Percentiles rank a stretch among this genome's conserved stretches.
Evolutionary conservation across 2,113 vertebrate species (phyloP).

Genomic region (Sinocyclocheilus anophthalmus): DNA sequence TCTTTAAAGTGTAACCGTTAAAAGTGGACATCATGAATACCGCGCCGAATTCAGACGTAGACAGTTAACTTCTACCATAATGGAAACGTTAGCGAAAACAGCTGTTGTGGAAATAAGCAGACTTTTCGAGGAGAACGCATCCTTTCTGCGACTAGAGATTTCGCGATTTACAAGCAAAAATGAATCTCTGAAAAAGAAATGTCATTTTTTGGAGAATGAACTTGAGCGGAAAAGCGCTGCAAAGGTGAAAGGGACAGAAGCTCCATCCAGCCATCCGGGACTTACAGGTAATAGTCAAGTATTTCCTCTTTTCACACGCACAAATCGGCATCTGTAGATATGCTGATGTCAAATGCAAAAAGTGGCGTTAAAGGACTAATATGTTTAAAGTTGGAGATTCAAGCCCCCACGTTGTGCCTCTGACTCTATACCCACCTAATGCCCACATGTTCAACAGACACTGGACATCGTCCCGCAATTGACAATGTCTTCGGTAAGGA

Average conservation of each 20-base stretch:
- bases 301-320: not conserved
- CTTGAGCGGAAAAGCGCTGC: constrained; percentile 65
- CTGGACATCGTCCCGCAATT: constrained; percentile 69
- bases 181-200: constrained; percentile 74
- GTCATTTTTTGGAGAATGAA: constrained; percentile 73
- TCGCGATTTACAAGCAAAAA: constrained; percentile 73
- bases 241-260: not conserved
- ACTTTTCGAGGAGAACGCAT: constrained; percentile 74
- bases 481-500: constrained; percentile 78
- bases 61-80: constrained; percentile 71
- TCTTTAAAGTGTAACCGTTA: not conserved
- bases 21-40: constrained; percentile 51
- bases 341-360: not conserved
- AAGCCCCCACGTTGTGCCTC: too few species aligned
- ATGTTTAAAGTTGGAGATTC: not conserved
- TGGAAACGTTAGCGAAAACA: constrained; percentile 74
- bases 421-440: not conserved
- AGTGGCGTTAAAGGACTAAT: not conserved
- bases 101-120: constrained; percentile 73
- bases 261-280: not conserved
- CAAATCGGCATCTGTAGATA: not conserved
- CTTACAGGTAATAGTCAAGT: not conserved
- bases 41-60: constrained; percentile 63
- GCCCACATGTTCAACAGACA: constrained; percentile 14
- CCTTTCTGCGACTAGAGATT: constrained; percentile 73